Conservation (phyloP, 2,797 vertebrate species). For the Anas acuta region DNA sequence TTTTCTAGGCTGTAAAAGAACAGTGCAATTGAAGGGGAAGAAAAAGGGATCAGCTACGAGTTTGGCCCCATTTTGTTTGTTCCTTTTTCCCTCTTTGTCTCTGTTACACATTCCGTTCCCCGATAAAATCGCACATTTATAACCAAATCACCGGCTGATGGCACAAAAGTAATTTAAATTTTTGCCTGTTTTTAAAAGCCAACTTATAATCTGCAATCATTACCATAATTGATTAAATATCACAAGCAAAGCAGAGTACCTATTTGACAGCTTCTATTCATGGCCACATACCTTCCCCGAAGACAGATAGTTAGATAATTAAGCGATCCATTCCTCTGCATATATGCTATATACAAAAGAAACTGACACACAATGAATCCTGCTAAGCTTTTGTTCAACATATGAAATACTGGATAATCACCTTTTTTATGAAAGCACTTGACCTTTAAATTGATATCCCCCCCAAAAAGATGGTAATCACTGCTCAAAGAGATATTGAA, state of each 20-base stretch:
- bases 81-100: background rate
- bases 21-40: slow-evolving; percentile 3
- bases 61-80: background rate
- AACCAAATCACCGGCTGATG: slow-evolving; percentile 52
- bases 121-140: slow-evolving; percentile 41
- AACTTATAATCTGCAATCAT: slow-evolving; percentile 65
- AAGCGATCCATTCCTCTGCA: slow-evolving; percentile 71
- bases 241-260: slow-evolving; percentile 70
- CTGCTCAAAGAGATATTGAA: slow-evolving; percentile 71
- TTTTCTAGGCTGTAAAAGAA: slow-evolving; percentile 9
- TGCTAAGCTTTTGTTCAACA: slow-evolving; percentile 74
- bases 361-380: slow-evolving; percentile 73
- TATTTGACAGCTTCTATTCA: slow-evolving; percentile 64
- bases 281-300: slow-evolving; percentile 59
- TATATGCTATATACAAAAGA: slow-evolving; percentile 71
- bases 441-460: slow-evolving; percentile 79
- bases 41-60: background rate
- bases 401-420: slow-evolving; percentile 78
- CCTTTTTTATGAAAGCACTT: slow-evolving; percentile 78
- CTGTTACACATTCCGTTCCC: background rate
- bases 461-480: slow-evolving; percentile 71
- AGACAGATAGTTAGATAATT: slow-evolving; percentile 79
- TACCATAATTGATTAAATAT: slow-evolving; percentile 71
- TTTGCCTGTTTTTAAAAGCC: slow-evolving; percentile 75
- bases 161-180: slow-evolving; percentile 68